A percentile compares a stretch with the other conserved stretches of the same genome.
These are phyloP conservation scores for Allophyes oxyacanthae DNA, from an alignment of 2,888 invertebrate genomes.

Conservation along the genomic window DNA sequence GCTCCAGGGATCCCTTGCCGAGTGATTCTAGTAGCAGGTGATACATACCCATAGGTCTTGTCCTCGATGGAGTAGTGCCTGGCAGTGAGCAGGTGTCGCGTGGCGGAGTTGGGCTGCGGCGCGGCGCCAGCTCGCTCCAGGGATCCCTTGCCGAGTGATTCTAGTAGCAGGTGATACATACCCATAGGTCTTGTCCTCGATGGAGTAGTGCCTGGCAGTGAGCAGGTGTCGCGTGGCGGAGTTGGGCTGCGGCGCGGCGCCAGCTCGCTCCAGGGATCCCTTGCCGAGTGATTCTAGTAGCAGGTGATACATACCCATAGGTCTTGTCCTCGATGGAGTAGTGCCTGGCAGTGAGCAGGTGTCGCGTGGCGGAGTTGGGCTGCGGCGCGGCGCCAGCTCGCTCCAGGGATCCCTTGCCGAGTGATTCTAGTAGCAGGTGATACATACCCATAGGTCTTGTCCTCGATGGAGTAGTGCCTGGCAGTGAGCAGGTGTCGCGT, in stretches of 20 bases:
- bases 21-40: too few relatives aligned
- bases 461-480: conserved; percentile 67
- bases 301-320: neutral
- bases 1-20: too few relatives aligned
- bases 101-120: conserved; percentile 78
- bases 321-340: conserved; percentile 72
- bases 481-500: conserved; percentile 62
- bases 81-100: conserved; percentile 62
- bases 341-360: conserved; percentile 62
- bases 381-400: too few relatives aligned
- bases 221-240: conserved; percentile 69
- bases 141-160: too few relatives aligned
- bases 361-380: conserved; percentile 74
- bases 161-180: neutral
- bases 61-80: conserved; percentile 69
- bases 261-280: too few relatives aligned
- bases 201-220: conserved; percentile 64
- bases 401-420: too few relatives aligned
- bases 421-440: too few relatives aligned
- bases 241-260: too few relatives aligned
- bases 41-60: conserved; percentile 53
- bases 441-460: conserved; percentile 58
- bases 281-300: too few relatives aligned
- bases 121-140: too few relatives aligned
- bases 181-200: conserved; percentile 65